A percentile compares a stretch with the other conserved stretches of the same genome.
These are phyloP conservation scores for Gouania willdenowi DNA, from an alignment of 2,797 vertebrate genomes.

Conservation along the genomic window DNA sequence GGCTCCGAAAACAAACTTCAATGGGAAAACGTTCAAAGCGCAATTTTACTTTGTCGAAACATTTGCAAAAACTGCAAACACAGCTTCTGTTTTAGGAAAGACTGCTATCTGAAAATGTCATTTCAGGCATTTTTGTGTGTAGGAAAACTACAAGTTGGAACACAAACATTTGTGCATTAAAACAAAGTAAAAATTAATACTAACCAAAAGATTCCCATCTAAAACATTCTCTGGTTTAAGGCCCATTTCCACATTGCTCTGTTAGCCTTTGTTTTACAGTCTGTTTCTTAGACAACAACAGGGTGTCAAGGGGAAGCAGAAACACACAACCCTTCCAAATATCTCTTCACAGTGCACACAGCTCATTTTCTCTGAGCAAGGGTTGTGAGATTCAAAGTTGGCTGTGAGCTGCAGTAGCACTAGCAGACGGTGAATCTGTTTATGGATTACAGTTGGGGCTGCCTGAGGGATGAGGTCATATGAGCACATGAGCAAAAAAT, in stretches of 20 bases:
- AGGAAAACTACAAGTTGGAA: no score
- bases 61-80: no score
- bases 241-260: no score
- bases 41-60: no score
- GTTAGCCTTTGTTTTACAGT: neutral
- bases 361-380: slow-evolving; percentile 28
- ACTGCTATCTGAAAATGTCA: no score
- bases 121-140: no score
- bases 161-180: no score
- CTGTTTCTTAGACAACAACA: neutral
- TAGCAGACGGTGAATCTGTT: slow-evolving; percentile 40
- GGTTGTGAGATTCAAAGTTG: slow-evolving; percentile 22
- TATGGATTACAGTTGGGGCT: slow-evolving; percentile 37
- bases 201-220: no score
- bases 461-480: slow-evolving; percentile 48
- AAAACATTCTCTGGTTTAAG: neutral
- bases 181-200: no score
- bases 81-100: no score
- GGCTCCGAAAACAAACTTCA: no score
- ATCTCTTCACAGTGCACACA: slow-evolving; percentile 7
- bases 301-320: slow-evolving; percentile 1
- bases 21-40: no score
- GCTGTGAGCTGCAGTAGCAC: slow-evolving; percentile 42
- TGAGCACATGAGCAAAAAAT: slow-evolving; percentile 14
- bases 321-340: neutral